Base-by-base conservation (phyloP, 2,113 vertebrate genomes). In the Aegotheles bennettii region DNA sequence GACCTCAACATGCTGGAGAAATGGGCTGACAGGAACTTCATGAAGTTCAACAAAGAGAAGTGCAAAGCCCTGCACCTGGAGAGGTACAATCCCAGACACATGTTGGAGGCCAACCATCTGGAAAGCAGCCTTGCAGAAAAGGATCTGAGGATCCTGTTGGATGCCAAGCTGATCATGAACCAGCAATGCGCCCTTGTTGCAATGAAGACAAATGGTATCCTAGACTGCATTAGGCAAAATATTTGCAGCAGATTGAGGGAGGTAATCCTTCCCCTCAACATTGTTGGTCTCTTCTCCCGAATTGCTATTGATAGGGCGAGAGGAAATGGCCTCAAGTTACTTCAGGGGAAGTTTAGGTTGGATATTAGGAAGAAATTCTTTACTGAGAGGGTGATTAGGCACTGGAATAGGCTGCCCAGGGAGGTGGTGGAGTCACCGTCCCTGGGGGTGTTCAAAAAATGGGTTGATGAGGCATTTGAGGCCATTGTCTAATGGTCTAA, bases 21-120 rank as follows among this genome's bases (percentile, higher is more conserved):
- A 75, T 3, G 4, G 20, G 14, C 11, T 78, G 11, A 48, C 6
- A 48, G 28, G 11, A 59, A 3, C 21, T 3, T 73, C 15, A 29
- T 3, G 31, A 60, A 70, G 18, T 38, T n/a, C n/a, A n/a, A n/a
- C n/a, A n/a, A n/a, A n/a, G n/a, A n/a, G n/a, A n/a, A n/a, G n/a
- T n/a, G n/a, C n/a, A n/a, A n/a, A n/a, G n/a, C n/a, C 40, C 18
- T 77, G 43, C 29, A 31, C 5, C 9, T 26, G 10, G 24, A 11
- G 13, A 59, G 8, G 21, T 74, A 16, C 10, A 78, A 9, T 5
- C 8, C 6, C 36, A 84, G 23, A 6, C 45, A 21, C 14, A 7
- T 7, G 10, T 6, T n/a, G 17, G 3, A 5, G 6, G 4, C 26
- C 29, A 57, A 3, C 3, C 6, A 2, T 1, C 5, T 67, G 31